A percentile compares a stretch with the other conserved stretches of the same genome.
Conservation (phyloP, 1,140 invertebrate genomes). For the Chironomus striatipennis region DNA sequence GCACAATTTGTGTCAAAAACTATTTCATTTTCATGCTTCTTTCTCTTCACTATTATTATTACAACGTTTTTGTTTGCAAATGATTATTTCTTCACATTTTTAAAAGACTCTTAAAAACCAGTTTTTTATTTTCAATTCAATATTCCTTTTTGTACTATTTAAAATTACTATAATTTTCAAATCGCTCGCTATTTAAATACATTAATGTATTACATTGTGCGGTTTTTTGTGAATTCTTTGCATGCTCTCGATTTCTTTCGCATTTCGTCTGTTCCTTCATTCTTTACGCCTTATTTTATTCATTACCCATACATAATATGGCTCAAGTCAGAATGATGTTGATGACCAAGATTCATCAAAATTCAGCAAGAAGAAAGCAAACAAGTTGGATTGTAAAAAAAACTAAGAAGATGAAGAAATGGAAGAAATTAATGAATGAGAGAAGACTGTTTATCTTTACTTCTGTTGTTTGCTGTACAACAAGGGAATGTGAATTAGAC, state of each 20-base stretch:
- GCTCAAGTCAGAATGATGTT: background rate
- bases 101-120: background rate
- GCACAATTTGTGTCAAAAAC: no score
- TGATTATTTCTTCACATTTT: background rate
- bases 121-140: background rate
- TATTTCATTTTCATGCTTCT: no score
- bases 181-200: background rate
- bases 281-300: background rate
- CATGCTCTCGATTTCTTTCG: background rate
- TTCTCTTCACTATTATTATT: background rate
- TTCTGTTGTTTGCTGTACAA: no score
- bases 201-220: background rate
- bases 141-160: slow-evolving; percentile 11
- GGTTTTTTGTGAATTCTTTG: slow-evolving; percentile 16
- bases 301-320: background rate
- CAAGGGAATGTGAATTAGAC: no score
- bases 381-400: no score
- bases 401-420: no score
- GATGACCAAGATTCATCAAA: background rate
- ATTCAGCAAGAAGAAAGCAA: background rate
- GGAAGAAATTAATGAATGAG: no score
- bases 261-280: background rate
- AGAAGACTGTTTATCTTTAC: no score
- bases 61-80: background rate
- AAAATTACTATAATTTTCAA: background rate